Percentiles rank a stretch among this genome's conserved stretches.
Evolutionary conservation across 2,113 vertebrate species (phyloP).

Genomic region (Callithrix jacchus): DNA sequence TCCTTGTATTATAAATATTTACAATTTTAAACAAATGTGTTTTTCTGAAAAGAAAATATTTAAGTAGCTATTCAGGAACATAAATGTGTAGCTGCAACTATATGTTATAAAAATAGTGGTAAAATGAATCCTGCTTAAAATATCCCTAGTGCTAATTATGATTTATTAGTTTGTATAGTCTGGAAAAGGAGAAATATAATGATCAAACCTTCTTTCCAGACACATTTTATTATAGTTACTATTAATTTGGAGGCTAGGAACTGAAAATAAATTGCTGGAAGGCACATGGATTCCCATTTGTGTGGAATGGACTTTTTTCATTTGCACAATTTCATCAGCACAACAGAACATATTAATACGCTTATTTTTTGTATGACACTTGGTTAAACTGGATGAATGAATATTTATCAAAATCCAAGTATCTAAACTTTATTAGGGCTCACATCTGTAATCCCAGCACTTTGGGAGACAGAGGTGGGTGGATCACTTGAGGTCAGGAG

Average conservation of each 20-base stretch:
- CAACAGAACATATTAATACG: constrained; percentile 8
- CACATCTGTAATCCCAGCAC: too few relatives aligned
- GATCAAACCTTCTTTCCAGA: not conserved
- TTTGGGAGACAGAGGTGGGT: too few relatives aligned
- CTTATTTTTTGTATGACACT: constrained; percentile 34
- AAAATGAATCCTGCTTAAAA: constrained; percentile 31
- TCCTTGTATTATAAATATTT: constrained; percentile 24
- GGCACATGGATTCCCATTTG: constrained; percentile 41
- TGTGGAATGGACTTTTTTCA: not conserved
- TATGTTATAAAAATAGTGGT: constrained; percentile 32
- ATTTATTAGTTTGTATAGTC: constrained; percentile 28
- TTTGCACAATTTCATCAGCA: constrained; percentile 19
- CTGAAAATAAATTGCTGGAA: constrained; percentile 51
- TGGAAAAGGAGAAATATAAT: constrained; percentile 26
- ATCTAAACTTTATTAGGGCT: not conserved
- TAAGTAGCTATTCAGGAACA: not conserved
- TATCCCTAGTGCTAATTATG: constrained; percentile 16
- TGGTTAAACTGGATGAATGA: not conserved
- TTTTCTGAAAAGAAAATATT: not conserved
- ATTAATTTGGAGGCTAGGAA: constrained; percentile 59
- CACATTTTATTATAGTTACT: not conserved
- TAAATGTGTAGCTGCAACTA: constrained; percentile 39
- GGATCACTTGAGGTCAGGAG: too few relatives aligned
- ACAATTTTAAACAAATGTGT: not conserved
- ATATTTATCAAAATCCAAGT: constrained; percentile 36